Evolutionary conservation across 2,113 vertebrate species (phyloP).

Genomic region (Ptilorrhoa leucosticta): DNA sequence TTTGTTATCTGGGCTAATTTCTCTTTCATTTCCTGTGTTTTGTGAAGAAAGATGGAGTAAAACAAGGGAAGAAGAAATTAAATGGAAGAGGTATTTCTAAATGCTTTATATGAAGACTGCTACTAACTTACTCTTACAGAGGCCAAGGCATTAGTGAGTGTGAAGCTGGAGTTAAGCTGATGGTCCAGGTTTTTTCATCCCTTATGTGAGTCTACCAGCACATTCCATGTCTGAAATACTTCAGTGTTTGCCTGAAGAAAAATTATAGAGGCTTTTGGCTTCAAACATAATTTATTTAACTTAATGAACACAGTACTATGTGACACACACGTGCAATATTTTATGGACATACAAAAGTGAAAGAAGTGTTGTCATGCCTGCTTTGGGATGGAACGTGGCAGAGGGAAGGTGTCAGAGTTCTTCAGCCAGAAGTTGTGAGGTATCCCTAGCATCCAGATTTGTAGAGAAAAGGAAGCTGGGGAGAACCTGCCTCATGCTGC

Average conservation of each 20-base stretch:
- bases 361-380: rapidly evolving
- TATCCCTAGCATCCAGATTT: neutral
- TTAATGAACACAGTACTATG: neutral
- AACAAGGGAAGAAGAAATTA: neutral
- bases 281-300: neutral
- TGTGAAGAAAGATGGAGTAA: neutral
- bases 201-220: neutral
- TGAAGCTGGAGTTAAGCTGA: neutral
- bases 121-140: neutral
- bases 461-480: neutral
- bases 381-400: rapidly evolving
- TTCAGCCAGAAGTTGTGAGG: neutral
- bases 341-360: neutral
- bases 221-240: neutral
- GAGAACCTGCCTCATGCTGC: neutral
- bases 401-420: neutral
- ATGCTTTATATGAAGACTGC: neutral
- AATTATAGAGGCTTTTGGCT: neutral
- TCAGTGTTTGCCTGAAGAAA: neutral
- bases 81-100: neutral
- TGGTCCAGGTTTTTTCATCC: neutral
- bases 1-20: neutral
- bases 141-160: neutral
- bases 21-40: neutral
- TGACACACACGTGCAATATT: rapidly evolving